Conservation (phyloP, 2,113 vertebrate genomes). For the Malurus elegans region DNA sequence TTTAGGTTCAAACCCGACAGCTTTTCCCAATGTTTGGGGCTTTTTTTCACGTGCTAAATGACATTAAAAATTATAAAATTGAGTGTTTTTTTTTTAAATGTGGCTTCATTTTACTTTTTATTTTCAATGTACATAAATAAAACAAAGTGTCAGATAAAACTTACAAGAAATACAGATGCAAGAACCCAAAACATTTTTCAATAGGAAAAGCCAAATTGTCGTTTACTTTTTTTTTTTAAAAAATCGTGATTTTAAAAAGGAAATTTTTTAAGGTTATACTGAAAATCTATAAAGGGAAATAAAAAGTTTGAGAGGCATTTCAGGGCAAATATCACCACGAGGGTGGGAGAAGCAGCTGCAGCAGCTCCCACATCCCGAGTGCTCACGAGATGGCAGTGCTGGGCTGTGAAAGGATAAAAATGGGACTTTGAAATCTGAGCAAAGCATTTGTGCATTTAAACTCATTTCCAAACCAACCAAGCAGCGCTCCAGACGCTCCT, state of each 20-base stretch:
- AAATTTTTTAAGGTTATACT: neutral
- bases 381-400: conserved; percentile 56
- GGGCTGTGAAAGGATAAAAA: neutral
- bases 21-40: neutral
- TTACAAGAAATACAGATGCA: neutral
- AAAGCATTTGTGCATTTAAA: neutral
- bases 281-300: fast-evolving
- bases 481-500: neutral
- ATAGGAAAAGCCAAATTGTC: neutral
- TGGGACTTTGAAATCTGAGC: fast-evolving
- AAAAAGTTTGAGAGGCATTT: fast-evolving
- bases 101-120: neutral
- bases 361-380: fast-evolving
- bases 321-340: fast-evolving
- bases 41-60: neutral
- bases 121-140: fast-evolving
- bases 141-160: fast-evolving
- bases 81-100: fast-evolving
- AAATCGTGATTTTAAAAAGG: neutral
- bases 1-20: neutral
- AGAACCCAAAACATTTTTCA: neutral
- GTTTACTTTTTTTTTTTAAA: neutral
- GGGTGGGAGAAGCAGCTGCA: neutral
- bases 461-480: fast-evolving
- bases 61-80: neutral